phyloP scores from a whole-genome alignment of 2,797 vertebrate genomes.

The Pipistrellus pipistrellus region DNA sequence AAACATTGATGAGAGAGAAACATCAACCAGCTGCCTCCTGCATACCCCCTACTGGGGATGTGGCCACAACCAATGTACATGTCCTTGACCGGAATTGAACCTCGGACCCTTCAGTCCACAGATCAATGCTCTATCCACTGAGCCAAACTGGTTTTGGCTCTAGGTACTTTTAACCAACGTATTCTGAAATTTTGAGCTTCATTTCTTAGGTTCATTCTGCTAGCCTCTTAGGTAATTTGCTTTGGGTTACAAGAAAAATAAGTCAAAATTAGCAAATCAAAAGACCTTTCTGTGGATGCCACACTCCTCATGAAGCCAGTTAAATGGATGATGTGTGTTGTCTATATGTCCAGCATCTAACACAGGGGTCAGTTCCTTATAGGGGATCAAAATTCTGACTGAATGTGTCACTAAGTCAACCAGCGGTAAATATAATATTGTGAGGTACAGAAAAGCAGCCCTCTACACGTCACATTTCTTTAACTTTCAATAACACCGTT shows the following conservation, averaged over 20 bases:
- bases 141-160: background rate
- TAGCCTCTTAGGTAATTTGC: conserved; percentile 34
- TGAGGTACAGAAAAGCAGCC: background rate
- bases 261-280: conserved; percentile 71
- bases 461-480: background rate
- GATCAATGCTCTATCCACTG: no score
- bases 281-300: conserved; percentile 28
- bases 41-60: no score
- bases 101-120: no score
- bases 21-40: no score
- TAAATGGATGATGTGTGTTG: background rate
- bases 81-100: no score
- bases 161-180: background rate
- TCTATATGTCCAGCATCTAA: background rate
- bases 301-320: background rate
- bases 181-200: conserved; percentile 5
- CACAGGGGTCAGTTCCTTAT: background rate
- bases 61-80: no score
- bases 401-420: background rate
- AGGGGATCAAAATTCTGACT: background rate
- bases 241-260: conserved; percentile 50
- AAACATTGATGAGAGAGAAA: no score
- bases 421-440: background rate
- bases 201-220: background rate
- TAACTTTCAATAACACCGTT: background rate